These are phyloP conservation scores for Menidia beryllina DNA, from an alignment of 2,113 vertebrate species.

Conservation along the genomic window DNA sequence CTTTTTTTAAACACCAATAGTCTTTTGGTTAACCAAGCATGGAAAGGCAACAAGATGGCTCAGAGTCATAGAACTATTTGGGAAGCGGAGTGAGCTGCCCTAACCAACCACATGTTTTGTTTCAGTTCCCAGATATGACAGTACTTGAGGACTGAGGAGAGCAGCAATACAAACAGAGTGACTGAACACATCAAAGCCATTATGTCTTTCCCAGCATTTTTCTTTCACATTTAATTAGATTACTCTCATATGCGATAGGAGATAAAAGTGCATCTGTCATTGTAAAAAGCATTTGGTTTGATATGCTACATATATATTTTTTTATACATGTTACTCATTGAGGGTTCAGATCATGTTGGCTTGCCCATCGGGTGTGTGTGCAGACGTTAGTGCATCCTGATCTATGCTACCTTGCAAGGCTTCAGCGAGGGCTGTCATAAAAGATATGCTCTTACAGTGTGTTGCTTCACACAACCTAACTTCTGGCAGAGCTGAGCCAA, in stretches of 20 bases:
- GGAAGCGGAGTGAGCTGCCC: slow-evolving; percentile 47
- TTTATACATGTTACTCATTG: slow-evolving; percentile 39
- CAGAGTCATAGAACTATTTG: slow-evolving; percentile 16
- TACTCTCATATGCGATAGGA: slow-evolving; percentile 61
- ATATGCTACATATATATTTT: slow-evolving; percentile 35
- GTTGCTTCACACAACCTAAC: slow-evolving; percentile 26
- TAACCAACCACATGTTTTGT: slow-evolving; percentile 68
- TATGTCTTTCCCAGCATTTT: slow-evolving; percentile 73
- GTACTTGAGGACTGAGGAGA: slow-evolving; percentile 44
- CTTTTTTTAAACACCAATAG: slow-evolving; percentile 26
- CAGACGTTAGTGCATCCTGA: neutral
- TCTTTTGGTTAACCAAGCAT: slow-evolving; percentile 40
- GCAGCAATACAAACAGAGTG: slow-evolving; percentile 63
- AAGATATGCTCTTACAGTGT: slow-evolving; percentile 12
- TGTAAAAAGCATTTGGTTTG: slow-evolving; percentile 53
- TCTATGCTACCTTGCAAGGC: slow-evolving; percentile 15
- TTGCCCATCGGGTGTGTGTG: slow-evolving; percentile 3
- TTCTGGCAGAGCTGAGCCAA: slow-evolving; percentile 24
- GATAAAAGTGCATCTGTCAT: slow-evolving; percentile 55
- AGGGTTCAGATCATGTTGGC: neutral
- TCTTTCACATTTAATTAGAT: slow-evolving; percentile 65
- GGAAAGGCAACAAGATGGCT: slow-evolving; percentile 30
- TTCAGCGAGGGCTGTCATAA: slow-evolving; percentile 12
- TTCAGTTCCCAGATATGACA: slow-evolving; percentile 68
- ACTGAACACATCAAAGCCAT: slow-evolving; percentile 73